phyloP scores from a whole-genome alignment of 2,113 vertebrate species.

The Bubo scandiacus region DNA sequence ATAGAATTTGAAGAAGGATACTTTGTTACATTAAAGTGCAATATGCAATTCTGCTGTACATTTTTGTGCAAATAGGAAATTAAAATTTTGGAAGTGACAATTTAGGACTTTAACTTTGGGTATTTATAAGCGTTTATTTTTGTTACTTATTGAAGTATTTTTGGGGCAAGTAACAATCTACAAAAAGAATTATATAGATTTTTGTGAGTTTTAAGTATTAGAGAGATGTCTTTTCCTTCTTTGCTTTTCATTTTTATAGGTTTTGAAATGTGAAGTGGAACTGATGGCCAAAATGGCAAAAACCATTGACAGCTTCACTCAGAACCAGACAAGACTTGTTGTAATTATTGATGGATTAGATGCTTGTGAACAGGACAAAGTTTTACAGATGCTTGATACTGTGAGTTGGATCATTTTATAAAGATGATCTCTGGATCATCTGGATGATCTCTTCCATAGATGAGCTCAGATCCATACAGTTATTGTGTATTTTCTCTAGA shows the following conservation, averaged over 20 bases:
- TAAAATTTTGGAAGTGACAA: neutral
- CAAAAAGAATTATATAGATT: neutral
- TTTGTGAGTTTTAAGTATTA: neutral
- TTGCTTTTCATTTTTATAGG: conserved; percentile 67
- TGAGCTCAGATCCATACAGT: neutral
- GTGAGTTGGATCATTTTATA: conserved; percentile 69
- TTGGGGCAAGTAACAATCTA: neutral
- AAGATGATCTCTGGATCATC: neutral
- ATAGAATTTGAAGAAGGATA: neutral
- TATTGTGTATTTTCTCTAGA: neutral
- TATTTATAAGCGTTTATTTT: neutral
- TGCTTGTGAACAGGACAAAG: conserved; percentile 96
- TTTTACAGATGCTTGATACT: conserved; percentile 98
- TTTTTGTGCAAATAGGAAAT: neutral
- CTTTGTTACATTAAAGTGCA: neutral
- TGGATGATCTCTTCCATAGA: neutral
- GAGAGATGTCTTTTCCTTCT: neutral
- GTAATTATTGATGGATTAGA: conserved; percentile 97
- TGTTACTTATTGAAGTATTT: neutral
- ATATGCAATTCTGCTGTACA: neutral
- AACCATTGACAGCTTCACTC: conserved; percentile 96
- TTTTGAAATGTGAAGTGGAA: conserved; percentile 97
- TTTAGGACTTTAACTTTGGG: neutral
- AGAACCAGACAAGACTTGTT: conserved; percentile 96
- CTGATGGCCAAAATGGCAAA: conserved; percentile 98